These are phyloP conservation scores for Myanophis thanlyinensis DNA, from an alignment of 2,113 vertebrate genomes.

Conservation along the genomic window DNA sequence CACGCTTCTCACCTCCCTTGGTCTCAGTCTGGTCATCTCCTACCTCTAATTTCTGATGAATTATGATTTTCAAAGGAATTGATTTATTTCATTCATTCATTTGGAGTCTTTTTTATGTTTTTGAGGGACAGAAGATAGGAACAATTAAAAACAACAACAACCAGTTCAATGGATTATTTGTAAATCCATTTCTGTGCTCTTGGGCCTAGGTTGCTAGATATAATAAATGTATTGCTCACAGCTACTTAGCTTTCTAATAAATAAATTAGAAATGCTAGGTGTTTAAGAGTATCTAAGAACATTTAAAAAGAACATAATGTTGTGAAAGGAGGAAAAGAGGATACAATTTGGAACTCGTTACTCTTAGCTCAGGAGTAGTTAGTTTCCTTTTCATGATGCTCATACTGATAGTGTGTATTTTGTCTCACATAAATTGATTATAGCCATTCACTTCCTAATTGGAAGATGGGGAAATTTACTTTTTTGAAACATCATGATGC, in stretches of 20 bases:
- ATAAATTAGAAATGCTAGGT: too few species aligned
- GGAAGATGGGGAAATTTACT: too few species aligned
- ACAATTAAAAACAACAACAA: background rate
- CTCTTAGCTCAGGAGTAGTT: too few species aligned
- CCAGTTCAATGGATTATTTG: background rate
- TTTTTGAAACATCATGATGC: too few species aligned
- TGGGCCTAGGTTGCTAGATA: background rate
- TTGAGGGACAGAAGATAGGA: background rate
- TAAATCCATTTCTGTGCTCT: background rate
- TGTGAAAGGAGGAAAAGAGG: background rate
- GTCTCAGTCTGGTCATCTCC: too few species aligned
- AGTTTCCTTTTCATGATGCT: background rate
- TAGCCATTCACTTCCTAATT: background rate
- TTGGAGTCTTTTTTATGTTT: slow-evolving; percentile 14
- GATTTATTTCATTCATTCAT: too few species aligned
- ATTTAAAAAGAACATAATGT: background rate
- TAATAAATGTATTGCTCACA: too few species aligned
- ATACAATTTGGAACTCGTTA: too few species aligned
- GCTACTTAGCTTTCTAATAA: background rate
- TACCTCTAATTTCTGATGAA: too few species aligned
- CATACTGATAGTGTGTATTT: background rate
- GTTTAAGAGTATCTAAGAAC: too few species aligned
- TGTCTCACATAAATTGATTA: background rate
- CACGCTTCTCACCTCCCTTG: too few species aligned
- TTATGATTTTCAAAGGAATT: too few species aligned